Conservation (phyloP, 2,888 invertebrate genomes). For the Aplocera efformata region DNA sequence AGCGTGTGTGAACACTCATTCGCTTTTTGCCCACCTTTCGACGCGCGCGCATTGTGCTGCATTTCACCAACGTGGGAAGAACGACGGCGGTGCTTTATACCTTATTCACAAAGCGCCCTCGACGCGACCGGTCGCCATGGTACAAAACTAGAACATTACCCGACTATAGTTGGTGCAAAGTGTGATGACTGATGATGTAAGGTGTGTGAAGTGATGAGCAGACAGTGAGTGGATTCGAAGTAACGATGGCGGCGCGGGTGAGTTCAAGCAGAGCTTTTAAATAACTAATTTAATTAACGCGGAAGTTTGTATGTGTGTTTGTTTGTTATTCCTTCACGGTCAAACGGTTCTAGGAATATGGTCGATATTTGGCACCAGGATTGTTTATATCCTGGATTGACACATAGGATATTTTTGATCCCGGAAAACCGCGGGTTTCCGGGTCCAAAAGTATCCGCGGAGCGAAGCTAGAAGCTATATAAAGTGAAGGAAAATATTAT, state of each 20-base stretch:
- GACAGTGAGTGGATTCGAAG: constrained; percentile 53
- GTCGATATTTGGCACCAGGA: too few species aligned
- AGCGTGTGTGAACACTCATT: constrained; percentile 56
- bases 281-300: not conserved
- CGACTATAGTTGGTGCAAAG: not conserved
- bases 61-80: constrained; percentile 78
- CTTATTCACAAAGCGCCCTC: constrained; percentile 50
- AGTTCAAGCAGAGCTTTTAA: constrained; percentile 32
- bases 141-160: too few species aligned
- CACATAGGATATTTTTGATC: too few species aligned
- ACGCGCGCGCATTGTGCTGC: constrained; percentile 74
- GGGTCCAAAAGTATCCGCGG: too few species aligned
- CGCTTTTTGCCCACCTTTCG: constrained; percentile 79
- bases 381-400: too few species aligned
- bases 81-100: constrained; percentile 59
- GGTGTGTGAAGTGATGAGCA: constrained; percentile 69
- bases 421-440: too few species aligned
- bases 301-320: too few species aligned
- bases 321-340: too few species aligned
- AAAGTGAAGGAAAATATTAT: too few species aligned
- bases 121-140: constrained; percentile 55
- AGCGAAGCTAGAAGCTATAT: too few species aligned
- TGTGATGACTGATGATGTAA: constrained; percentile 54
- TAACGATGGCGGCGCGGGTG: constrained; percentile 49
- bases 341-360: too few species aligned